Base-by-base conservation (phyloP, 2,888 invertebrate genomes). In the Tiphia femorata region DNA sequence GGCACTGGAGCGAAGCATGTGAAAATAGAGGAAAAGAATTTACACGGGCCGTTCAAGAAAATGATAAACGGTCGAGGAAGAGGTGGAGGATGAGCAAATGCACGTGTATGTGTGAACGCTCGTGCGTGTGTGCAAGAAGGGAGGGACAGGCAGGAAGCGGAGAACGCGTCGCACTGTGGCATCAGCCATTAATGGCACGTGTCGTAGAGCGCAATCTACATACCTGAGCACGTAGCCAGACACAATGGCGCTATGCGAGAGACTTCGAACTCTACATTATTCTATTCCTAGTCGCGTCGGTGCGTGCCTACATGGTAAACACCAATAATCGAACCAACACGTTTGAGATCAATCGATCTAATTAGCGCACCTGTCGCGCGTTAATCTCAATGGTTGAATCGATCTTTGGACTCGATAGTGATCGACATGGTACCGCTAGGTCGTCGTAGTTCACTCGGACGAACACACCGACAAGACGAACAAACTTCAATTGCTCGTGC, bases 171-270 rank as follows among this genome's bases (percentile, higher is more conserved):
- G 41, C 12, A n/a, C 33, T 4, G 60, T 61, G 67, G 73, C 71
- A 73, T 77, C 73, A 76, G 72, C 72, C 73, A 79, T 79, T 79
- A 79, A 79, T 77, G 75, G 74, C 72, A 76, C 71, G 72, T 77
- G 77, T 70, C 75, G 74, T 50, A 64, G 55, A 58, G 74, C 60
- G 71, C 73, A 76, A 79, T 79, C 74, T 79, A 77, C 78, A 79
- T 79, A 77, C 62, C 64, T 70, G 71, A 79, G 79, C 73, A 73
- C 70, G 70, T 70, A 62, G 58, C 53, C 53, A 43, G 25, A 21
- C 38, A 37, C 52, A 55, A n/a, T 10, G 14, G 53, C 51, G 48
- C 54, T 54, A 58, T 57, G 60, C 64, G 56, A 60, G 54, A 58
- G 56, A 66, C 60, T 68, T 63, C 51, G 51, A 46, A 52, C 35